Conservation (phyloP, 2,888 invertebrate genomes). For the Netelia inedita region DNA sequence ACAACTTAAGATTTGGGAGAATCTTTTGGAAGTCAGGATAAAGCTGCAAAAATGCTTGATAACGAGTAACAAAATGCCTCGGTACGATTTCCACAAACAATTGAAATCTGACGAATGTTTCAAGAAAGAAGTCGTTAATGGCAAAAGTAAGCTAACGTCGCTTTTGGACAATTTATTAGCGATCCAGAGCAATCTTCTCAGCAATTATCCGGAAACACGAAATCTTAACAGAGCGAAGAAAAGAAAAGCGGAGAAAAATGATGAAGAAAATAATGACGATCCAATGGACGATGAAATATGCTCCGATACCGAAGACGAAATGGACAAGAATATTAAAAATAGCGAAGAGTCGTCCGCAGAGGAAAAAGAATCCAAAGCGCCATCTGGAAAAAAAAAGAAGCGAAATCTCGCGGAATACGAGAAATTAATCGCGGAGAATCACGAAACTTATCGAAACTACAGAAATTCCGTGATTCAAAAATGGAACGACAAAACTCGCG, state of each 20-base stretch:
- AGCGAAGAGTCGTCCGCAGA: constrained; percentile 75
- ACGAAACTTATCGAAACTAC: constrained; percentile 88
- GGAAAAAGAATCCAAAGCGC: constrained; percentile 87
- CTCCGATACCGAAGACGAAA: constrained; percentile 87
- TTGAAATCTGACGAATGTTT: constrained; percentile 86
- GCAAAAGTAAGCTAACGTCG: constrained; percentile 86
- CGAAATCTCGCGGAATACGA: constrained; percentile 88
- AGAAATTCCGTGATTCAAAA: constrained; percentile 94
- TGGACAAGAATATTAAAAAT: constrained; percentile 77
- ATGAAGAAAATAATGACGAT: constrained; percentile 83
- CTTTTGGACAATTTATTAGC: constrained; percentile 89
- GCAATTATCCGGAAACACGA: constrained; percentile 90
- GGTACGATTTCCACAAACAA: constrained; percentile 86
- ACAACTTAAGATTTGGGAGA: constrained; percentile 93
- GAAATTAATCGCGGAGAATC: constrained; percentile 86
- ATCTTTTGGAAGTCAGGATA: constrained; percentile 93
- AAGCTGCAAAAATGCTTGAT: constrained; percentile 93
- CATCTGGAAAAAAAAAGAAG: constrained; percentile 86
- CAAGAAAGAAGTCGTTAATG: constrained; percentile 85
- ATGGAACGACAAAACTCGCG: constrained; percentile 97
- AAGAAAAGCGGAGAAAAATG: constrained; percentile 73
- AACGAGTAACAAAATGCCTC: constrained; percentile 93
- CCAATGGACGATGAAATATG: constrained; percentile 87
- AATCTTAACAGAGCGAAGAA: constrained; percentile 80
- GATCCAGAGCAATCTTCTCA: constrained; percentile 88